Evolutionary conservation across 2,113 vertebrate species (phyloP), one percentile per base, ranked within the genome.

Genomic region (Otocyon megalotis): DNA sequence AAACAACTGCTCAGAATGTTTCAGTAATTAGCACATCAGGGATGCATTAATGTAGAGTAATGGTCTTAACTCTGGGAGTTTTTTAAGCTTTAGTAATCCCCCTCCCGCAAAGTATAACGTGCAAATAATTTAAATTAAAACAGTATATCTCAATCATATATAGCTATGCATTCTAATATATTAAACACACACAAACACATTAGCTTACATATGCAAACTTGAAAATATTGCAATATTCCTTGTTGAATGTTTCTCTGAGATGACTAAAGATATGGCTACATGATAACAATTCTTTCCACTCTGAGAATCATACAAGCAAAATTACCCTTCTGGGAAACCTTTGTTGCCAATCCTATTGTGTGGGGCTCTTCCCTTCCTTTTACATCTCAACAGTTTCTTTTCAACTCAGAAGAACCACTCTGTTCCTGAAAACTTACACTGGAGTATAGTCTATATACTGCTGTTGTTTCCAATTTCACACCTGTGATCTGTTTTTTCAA

Each of bases 21-120:
- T 96, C 48, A 65, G 53, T 96, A 97, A 98, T 97, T 97, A 97
- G 48, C 81, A 92, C 84, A 90, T 94, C 43, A 92, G 93, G 72
- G 69, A 96, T 79, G 17, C 58, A 96, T 93, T 97, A 95, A 96
- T 85, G 56, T 24, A 93, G 37, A 95, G 77, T 90, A 54, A 95
- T 96, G 11, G 2, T 91, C 62, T 97, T 83, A 93, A 80, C 13
- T 76, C 56, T 63, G 71, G 65, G 22, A 96, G 12, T 79, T 94
- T 76, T 94, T 97, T 88, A 93, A 92, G 37, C 35, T 32, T 92
- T 93, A n/a, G 69, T 94, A 95, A 82, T 85, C 11, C 10, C 1
- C 13, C 30, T 90, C 96, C 16, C 76, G 19, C 71, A 90, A 97
- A 72, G 50, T 53, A 72, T 92, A 81, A 63, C 24, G 56, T 87